Evolutionary conservation across 2,797 vertebrate genomes (phyloP), one percentile per base, ranked within the genome.

Genomic region (Rhadinocentrus ornatus): DNA sequence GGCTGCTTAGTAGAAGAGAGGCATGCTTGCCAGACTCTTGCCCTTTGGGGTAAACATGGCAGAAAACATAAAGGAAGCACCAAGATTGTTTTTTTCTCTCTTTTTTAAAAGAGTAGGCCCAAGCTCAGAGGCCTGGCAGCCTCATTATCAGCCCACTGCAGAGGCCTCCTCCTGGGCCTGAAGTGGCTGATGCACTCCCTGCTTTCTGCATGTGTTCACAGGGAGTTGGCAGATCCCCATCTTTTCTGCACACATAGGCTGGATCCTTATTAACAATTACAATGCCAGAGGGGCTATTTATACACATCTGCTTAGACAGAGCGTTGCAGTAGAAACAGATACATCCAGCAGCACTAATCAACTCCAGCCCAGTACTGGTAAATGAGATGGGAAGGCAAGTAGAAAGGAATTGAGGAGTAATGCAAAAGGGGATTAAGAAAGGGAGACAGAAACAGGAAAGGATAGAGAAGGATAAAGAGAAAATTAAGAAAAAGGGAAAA

Each of bases 191-290:
- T 71, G 52, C 67, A 60, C 75, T 75, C 71, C 72, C 32, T 63
- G 71, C 63, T 31, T 37, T 65, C 37, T 55, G 61, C 68, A 57
- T 50, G 70, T n/a, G 29, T 65, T 72, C 44, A 32, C 35, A 44
- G 62, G 66, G 66, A 79, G 66, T 83, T 79, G 64, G 81, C 68
- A 70, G 77, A 67, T 26, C 56, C 69, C 65, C 50, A 32, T 75
- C 62, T 69, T 75, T 64, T 57, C 78, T 61, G 66, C 66, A 58
- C 61, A 62, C 72, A 72, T 67, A 63, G 60, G 55, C 60, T 73
- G 65, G 52, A 73, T 73, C 79, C 81, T 78, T 71, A 88, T 89
- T 88, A 89, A 70, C 78, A 82, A 78, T 77, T 79, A 76, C 75
- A 68, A 55, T 3, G 11, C 83, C 73, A 73, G 62, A 77, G 77